These are phyloP conservation scores for Cheilosia pagana DNA, from an alignment of 2,888 invertebrate genomes.

Conservation along the genomic window DNA sequence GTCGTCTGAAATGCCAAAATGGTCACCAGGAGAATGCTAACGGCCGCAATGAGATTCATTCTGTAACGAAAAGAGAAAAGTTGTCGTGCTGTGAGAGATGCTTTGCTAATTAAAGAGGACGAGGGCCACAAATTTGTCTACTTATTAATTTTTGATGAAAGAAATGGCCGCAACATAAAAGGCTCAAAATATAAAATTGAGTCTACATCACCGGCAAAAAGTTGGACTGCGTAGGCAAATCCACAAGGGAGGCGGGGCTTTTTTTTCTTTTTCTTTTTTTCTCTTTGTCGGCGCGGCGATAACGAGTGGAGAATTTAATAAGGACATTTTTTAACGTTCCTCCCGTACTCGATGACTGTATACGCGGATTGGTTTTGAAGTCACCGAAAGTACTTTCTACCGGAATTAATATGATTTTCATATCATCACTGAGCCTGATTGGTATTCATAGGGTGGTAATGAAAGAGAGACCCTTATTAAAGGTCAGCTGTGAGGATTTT, in stretches of 20 bases:
- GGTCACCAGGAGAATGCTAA: constrained; percentile 77
- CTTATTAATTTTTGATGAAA: constrained; percentile 35
- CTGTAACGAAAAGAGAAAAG: constrained; percentile 68
- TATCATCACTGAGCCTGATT: constrained; percentile 55
- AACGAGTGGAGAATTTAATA: constrained; percentile 60
- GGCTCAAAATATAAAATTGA: constrained; percentile 23
- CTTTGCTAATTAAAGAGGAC: constrained; percentile 44
- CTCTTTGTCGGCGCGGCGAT: neutral
- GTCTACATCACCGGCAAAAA: neutral
- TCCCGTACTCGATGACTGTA: neutral
- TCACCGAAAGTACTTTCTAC: constrained; percentile 47
- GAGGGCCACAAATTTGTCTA: constrained; percentile 9
- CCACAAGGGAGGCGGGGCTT: constrained; percentile 2
- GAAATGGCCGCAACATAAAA: constrained; percentile 18
- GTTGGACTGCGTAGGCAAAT: constrained; percentile 1
- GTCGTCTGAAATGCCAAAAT: constrained; percentile 79
- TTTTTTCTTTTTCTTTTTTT: constrained; percentile 1
- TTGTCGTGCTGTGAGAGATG: constrained; percentile 8
- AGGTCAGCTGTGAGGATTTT: constrained; percentile 24
- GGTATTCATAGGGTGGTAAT: constrained; percentile 65
- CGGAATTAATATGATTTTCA: constrained; percentile 69
- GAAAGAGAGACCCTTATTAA: constrained; percentile 50
- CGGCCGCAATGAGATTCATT: constrained; percentile 78
- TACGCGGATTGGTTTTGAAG: constrained; percentile 55
- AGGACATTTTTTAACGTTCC: constrained; percentile 27